These are phyloP conservation scores for Prionailurus viverrinus DNA, from an alignment of 2,113 vertebrate species.

Conservation along the genomic window DNA sequence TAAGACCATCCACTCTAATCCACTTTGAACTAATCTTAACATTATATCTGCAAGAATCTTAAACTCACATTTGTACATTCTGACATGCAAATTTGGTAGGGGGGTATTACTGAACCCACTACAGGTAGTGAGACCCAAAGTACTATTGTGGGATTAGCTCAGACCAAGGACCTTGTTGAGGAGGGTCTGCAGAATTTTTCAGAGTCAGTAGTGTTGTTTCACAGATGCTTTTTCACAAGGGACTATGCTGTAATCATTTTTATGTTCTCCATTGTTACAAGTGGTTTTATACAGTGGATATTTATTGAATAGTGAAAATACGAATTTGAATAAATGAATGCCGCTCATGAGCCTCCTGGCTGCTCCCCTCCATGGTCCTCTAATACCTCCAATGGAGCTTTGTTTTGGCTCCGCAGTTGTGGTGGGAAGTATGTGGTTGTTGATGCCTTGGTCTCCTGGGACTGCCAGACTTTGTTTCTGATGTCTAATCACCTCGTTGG, in stretches of 20 bases:
- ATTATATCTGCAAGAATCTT: neutral
- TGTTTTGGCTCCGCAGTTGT: neutral
- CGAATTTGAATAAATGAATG: neutral
- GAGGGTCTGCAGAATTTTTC: neutral
- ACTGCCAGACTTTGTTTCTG: neutral
- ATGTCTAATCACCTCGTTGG: neutral
- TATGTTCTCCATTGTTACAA: neutral
- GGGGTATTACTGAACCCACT: neutral
- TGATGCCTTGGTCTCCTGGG: neutral
- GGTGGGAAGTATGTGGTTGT: neutral
- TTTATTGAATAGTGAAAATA: neutral
- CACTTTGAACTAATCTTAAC: neutral
- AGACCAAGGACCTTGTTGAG: neutral
- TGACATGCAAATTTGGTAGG: neutral
- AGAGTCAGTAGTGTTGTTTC: neutral
- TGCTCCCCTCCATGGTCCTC: accelerated
- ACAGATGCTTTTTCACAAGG: neutral
- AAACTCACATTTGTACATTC: neutral
- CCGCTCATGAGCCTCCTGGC: neutral
- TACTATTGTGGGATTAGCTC: neutral
- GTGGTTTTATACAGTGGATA: neutral
- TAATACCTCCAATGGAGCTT: too few relatives aligned
- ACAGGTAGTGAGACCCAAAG: neutral
- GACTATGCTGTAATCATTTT: neutral
- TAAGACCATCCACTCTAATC: neutral